Evolutionary conservation across 2,113 vertebrate species (phyloP).

Genomic region (Otis tarda): DNA sequence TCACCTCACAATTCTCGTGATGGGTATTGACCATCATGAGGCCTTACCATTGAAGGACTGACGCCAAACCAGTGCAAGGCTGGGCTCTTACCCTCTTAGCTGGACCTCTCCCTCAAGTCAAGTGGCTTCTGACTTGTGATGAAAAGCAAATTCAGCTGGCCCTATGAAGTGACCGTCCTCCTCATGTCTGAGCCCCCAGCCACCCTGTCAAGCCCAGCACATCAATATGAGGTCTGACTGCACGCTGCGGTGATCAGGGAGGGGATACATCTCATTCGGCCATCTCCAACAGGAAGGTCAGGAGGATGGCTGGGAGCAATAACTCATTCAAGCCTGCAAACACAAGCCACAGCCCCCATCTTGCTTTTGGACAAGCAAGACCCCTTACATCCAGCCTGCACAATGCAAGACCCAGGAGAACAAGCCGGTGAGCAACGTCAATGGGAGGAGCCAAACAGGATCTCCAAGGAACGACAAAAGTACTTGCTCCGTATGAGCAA

Average conservation of each 20-base stretch:
- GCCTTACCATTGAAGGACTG: not conserved
- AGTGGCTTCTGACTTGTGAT: not conserved
- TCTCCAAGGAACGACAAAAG: not conserved
- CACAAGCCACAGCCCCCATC: not conserved
- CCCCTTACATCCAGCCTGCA: not conserved
- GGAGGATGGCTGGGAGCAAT: not conserved
- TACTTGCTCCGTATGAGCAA: not conserved
- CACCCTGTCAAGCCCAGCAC: not conserved
- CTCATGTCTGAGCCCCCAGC: not conserved
- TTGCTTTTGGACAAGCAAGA: fast-evolving
- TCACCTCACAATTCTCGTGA: not conserved
- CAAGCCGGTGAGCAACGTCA: not conserved
- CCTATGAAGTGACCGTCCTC: not conserved
- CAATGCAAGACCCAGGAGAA: not conserved
- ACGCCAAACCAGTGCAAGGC: not conserved
- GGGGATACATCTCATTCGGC: not conserved
- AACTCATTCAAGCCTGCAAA: not conserved
- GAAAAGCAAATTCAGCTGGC: not conserved
- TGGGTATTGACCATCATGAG: not conserved
- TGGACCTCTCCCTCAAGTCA: not conserved
- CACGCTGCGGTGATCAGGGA: not conserved
- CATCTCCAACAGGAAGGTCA: not conserved
- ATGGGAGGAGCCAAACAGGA: not conserved
- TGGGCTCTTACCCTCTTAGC: not conserved
- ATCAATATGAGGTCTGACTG: not conserved